Evolutionary conservation across 37 sponge, comb jelly and placozoan genomes (phyloP), one percentile per base, ranked within the genome.

Genomic region (Sycon ciliatum): DNA sequence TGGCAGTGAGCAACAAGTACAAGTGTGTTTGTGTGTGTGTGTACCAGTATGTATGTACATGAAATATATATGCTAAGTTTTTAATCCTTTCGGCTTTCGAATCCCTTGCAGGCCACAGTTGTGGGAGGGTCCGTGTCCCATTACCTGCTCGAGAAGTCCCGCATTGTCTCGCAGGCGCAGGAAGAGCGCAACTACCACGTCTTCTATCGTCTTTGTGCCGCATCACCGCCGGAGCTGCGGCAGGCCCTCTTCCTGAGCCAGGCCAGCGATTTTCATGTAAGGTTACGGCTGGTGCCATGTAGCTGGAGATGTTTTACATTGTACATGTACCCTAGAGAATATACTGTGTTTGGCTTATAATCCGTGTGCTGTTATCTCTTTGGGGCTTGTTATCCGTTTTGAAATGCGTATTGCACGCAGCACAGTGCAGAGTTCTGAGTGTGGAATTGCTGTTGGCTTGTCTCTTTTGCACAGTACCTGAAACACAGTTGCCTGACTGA

Each of bases 141-240:
- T 65, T 95, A 95, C 57, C 74, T 95, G 55, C 80, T 95, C 76
- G 97, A 95, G 79, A 95, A 87, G 73, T 95, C 97, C 39, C 76
- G 97, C 11, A 79, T 95, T 23, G 84, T 85, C 58, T 71, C 77
- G 35, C 97, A 95, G 63, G 52, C 52, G 65, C 68, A 76, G 1
- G 83, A 79, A 31, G 97, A 95, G 84, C 68, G 97, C 39, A 89
- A 87, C 65, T 95, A 95, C 69, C 97, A 95, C 75, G 68, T 91
- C 60, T 95, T 95, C 80, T 95, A 95, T 69, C 81, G 78, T 27
- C 74, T 95, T 37, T 40, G 85, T 23, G 88, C 89, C 63, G 88
- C 91, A 38, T 88, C 91, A 42, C 76, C 88, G 56, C 30, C 49
- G 3, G 77, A 87, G 2, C 72, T 84, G 69, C 76, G 40, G 55